Evolutionary conservation across 2,113 vertebrate genomes (phyloP).

Genomic region (Ranitomeya imitator): DNA sequence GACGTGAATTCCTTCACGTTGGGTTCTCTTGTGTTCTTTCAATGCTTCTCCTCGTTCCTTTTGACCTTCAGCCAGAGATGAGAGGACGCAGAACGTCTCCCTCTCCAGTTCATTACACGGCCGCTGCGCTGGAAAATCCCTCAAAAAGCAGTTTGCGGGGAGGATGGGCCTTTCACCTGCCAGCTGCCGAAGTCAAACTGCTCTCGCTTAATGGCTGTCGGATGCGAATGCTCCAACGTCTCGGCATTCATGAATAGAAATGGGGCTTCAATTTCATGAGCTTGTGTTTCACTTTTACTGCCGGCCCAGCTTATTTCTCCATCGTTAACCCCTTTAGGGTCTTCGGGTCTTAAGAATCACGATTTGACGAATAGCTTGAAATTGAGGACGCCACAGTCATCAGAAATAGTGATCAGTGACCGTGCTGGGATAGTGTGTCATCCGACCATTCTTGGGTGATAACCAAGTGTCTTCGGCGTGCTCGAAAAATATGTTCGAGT

Average conservation of each 20-base stretch:
- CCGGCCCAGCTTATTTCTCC: background rate
- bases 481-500: no score
- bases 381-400: background rate
- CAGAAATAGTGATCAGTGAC: no score
- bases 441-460: no score
- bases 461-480: no score
- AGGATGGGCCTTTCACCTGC: constrained; percentile 33
- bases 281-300: constrained; percentile 23
- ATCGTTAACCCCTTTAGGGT: background rate
- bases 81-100: constrained; percentile 30
- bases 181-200: constrained; percentile 37
- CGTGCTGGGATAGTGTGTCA: no score
- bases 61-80: constrained; percentile 47
- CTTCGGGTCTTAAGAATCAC: background rate
- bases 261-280: constrained; percentile 25
- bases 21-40: background rate
- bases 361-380: background rate
- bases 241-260: constrained; percentile 44
- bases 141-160: constrained; percentile 42
- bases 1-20: no score
- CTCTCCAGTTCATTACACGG: constrained; percentile 43
- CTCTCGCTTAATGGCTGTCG: constrained; percentile 23
- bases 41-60: constrained; percentile 15
- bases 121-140: constrained; percentile 44
- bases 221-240: constrained; percentile 29